A percentile compares a stretch with the other conserved stretches of the same genome.
Evolutionary conservation across 2,113 vertebrate species (phyloP).

Genomic region (Phrynosoma blainvillii): DNA sequence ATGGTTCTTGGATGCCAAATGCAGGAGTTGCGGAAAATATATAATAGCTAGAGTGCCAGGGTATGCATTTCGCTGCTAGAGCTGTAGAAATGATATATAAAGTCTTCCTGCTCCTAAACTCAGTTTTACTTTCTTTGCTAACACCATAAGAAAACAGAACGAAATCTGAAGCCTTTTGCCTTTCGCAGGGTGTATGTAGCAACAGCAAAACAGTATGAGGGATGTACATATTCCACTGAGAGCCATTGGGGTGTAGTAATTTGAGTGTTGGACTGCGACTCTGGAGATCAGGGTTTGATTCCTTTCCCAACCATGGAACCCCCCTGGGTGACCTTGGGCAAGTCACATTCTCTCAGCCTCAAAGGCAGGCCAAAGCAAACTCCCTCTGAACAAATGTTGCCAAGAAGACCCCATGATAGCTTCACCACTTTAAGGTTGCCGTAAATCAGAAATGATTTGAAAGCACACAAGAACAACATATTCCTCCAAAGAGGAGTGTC

Average conservation of each 20-base stretch:
- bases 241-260: too few species aligned
- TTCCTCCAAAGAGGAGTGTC: constrained; percentile 50
- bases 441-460: too few species aligned
- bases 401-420: too few species aligned
- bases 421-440: too few species aligned
- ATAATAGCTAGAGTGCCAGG: neutral
- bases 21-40: accelerated
- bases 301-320: too few species aligned
- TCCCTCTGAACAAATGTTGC: too few species aligned
- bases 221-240: too few species aligned
- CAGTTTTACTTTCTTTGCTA: constrained; percentile 48
- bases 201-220: constrained; percentile 28
- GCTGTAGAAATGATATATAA: accelerated
- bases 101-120: constrained; percentile 35
- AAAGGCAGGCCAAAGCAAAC: too few species aligned
- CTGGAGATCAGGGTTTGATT: too few species aligned
- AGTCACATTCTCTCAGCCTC: too few species aligned
- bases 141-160: constrained; percentile 52
- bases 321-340: too few species aligned
- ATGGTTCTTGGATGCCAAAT: constrained; percentile 28
- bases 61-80: constrained; percentile 26
- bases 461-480: neutral
- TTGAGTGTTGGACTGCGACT: too few species aligned
- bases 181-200: constrained; percentile 36
- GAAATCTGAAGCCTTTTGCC: constrained; percentile 42